Percentiles rank a stretch among this genome's conserved stretches.
Conservation (phyloP, 2,113 vertebrate species). For the Pristiophorus japonicus region DNA sequence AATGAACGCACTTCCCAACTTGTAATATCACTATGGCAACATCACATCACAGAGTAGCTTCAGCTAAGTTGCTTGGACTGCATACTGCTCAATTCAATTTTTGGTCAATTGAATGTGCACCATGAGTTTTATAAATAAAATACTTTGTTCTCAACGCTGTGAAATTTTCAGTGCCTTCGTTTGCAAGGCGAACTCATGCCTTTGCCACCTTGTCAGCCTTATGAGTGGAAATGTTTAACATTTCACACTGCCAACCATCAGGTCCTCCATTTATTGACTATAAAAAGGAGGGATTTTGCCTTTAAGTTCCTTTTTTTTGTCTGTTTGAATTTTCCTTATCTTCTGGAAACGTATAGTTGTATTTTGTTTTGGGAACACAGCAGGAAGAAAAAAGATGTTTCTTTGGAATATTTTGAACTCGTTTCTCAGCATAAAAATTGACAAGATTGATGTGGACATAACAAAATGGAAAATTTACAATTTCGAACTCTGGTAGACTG, state of each 20-base stretch:
- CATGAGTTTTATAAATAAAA: neutral
- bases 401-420: constrained; percentile 12
- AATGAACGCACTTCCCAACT: neutral
- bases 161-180: neutral
- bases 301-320: neutral
- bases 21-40: neutral
- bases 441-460: neutral
- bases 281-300: neutral
- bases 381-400: neutral
- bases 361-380: constrained; percentile 7
- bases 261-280: neutral
- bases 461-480: neutral
- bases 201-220: neutral
- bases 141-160: neutral
- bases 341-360: neutral
- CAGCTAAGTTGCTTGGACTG: neutral
- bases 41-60: neutral
- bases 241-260: neutral
- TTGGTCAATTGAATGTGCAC: neutral
- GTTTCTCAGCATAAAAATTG: neutral
- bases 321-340: neutral
- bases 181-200: neutral
- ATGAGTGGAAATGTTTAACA: neutral
- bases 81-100: neutral
- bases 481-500: constrained; percentile 9